phyloP scores from a whole-genome alignment of 2,113 vertebrate species.

The Cephalopholis sonnerati region DNA sequence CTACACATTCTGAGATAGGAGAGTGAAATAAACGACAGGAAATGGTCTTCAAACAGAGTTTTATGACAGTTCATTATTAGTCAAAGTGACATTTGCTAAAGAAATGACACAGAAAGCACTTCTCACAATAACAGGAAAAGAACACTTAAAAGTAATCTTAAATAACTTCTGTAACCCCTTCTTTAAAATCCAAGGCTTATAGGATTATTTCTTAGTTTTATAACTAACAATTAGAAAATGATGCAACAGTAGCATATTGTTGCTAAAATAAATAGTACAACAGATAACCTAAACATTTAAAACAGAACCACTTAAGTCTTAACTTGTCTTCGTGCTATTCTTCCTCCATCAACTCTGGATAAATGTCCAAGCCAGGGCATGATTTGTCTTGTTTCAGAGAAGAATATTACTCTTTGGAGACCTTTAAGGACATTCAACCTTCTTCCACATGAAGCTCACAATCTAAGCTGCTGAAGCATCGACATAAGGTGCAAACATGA shows the following conservation, averaged over 20 bases:
- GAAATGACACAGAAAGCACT: constrained; percentile 43
- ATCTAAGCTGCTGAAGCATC: constrained; percentile 35
- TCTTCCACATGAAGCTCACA: constrained; percentile 18
- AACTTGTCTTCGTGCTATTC: constrained; percentile 3
- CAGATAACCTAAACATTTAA: constrained; percentile 11
- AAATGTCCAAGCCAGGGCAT: not conserved
- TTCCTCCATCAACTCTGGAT: constrained; percentile 1
- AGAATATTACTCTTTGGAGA: constrained; percentile 46
- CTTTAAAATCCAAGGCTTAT: constrained; percentile 16
- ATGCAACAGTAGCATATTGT: not conserved
- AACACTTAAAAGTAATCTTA: not conserved
- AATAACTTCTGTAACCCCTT: not conserved
- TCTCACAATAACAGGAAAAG: constrained; percentile 48
- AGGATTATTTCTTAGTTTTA: constrained; percentile 3
- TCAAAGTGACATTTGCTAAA: constrained; percentile 39
- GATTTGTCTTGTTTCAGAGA: constrained; percentile 22
- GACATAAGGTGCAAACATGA: constrained; percentile 50
- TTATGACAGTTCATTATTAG: constrained; percentile 45
- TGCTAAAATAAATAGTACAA: constrained; percentile 37
- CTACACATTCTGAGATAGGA: not conserved
- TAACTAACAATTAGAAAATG: constrained; percentile 8
- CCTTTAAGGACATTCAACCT: constrained; percentile 35
- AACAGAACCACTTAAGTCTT: constrained; percentile 4
- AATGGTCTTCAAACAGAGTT: constrained; percentile 34
- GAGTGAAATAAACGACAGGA: constrained; percentile 14